These are phyloP conservation scores for Pristis pectinata DNA, from an alignment of 2,797 vertebrate species.

Conservation along the genomic window DNA sequence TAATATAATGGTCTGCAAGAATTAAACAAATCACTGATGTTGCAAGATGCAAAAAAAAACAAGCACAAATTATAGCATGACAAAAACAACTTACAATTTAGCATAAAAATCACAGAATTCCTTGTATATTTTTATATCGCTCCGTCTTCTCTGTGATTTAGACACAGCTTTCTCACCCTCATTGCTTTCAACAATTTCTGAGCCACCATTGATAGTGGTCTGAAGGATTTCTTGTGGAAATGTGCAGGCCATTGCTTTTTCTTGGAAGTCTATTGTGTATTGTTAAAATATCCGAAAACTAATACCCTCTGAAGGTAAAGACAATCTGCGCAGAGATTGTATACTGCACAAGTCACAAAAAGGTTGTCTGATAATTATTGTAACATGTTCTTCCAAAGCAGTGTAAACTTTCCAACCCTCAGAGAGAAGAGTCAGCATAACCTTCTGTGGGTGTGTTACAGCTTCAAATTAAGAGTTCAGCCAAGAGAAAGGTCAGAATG, in stretches of 20 bases:
- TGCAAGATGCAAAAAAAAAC: not conserved
- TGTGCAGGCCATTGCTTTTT: conserved; percentile 49
- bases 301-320: not conserved
- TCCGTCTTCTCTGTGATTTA: conserved; percentile 80
- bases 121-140: conserved; percentile 92
- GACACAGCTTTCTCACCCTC: conserved; percentile 74
- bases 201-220: conserved; percentile 50
- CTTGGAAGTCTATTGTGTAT: conserved; percentile 60
- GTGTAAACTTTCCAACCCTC: conserved; percentile 13
- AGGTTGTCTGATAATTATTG: not conserved
- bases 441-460: conserved; percentile 52
- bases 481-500: conserved; percentile 49
- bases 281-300: not conserved
- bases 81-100: conserved; percentile 76
- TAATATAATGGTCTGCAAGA: not conserved
- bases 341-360: not conserved
- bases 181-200: conserved; percentile 52
- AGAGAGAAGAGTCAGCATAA: conserved; percentile 29
- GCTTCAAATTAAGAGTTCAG: conserved; percentile 67
- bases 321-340: not conserved
- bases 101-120: conserved; percentile 98
- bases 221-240: conserved; percentile 70
- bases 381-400: not conserved
- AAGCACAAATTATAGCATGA: not conserved
- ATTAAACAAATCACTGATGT: not conserved